Conservation (phyloP, 2,888 invertebrate genomes). For the Ormyrus rosae region DNA sequence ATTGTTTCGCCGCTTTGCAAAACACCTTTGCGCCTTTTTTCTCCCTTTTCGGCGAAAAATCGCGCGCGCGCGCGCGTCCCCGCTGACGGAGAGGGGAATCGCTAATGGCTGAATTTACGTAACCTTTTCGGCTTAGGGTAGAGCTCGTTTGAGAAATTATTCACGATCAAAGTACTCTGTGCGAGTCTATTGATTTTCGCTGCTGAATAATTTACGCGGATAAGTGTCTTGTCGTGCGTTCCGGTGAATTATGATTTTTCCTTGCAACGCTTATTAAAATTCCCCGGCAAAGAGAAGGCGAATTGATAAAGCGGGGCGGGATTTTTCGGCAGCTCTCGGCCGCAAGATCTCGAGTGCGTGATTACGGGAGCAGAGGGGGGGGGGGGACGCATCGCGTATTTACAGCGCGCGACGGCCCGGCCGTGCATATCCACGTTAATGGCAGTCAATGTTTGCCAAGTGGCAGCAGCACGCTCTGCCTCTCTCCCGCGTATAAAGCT, state of each 20-base stretch:
- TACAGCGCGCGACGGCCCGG: slow-evolving; percentile 18
- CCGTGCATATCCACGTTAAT: slow-evolving; percentile 64
- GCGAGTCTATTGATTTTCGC: background rate
- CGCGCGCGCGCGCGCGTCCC: too few relatives aligned
- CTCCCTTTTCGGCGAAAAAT: slow-evolving; percentile 1
- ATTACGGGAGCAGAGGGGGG: slow-evolving; percentile 23
- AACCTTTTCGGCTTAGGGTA: slow-evolving; percentile 6
- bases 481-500: slow-evolving; percentile 66
- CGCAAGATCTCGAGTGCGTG: slow-evolving; percentile 36
- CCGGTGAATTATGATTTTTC: too few relatives aligned
- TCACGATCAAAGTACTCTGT: background rate
- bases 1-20: slow-evolving; percentile 42
- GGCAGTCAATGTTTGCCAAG: slow-evolving; percentile 71
- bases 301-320: too few relatives aligned
- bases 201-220: slow-evolving; percentile 24
- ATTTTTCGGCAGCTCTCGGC: slow-evolving; percentile 30
- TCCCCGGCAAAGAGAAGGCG: too few relatives aligned
- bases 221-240: background rate
- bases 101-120: slow-evolving; percentile 41
- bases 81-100: too few relatives aligned
- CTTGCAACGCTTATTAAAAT: too few relatives aligned
- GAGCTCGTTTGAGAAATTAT: slow-evolving; percentile 22
- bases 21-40: slow-evolving; percentile 21
- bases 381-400: slow-evolving; percentile 23
- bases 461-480: slow-evolving; percentile 58